A percentile compares a stretch with the other conserved stretches of the same genome.
phyloP scores from a whole-genome alignment of 1,140 invertebrate genomes.

The Ceratina calcarata region DNA sequence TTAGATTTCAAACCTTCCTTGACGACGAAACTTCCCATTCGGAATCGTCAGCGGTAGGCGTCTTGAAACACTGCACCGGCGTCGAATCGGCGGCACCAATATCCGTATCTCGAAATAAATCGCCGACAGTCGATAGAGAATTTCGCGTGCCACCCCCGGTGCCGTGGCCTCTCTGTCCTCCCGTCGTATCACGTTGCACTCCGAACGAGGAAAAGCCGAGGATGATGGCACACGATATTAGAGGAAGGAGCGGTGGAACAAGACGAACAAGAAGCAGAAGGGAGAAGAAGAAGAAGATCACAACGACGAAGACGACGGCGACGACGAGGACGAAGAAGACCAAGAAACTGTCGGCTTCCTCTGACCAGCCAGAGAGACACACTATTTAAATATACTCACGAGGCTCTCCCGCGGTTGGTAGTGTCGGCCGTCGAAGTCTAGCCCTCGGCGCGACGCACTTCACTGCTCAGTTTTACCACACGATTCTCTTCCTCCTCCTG shows the following conservation, averaged over 20 bases:
- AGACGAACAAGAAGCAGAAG: constrained; percentile 11
- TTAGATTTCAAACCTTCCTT: not conserved
- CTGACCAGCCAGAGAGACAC: constrained; percentile 57
- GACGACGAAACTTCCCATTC: not conserved
- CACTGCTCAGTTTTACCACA: constrained; percentile 38
- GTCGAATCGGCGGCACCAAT: constrained; percentile 2
- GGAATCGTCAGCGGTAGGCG: not conserved
- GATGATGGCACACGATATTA: constrained; percentile 45
- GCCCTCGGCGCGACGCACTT: constrained; percentile 44
- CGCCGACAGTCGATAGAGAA: constrained; percentile 25
- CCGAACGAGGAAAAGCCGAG: constrained; percentile 57
- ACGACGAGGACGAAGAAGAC: constrained; percentile 32
- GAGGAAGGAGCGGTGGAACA: constrained; percentile 20
- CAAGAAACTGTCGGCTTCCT: constrained; percentile 56
- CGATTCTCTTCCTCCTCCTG: constrained; percentile 28
- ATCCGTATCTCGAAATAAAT: constrained; percentile 42
- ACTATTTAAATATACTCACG: constrained; percentile 67
- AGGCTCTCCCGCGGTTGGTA: constrained; percentile 44
- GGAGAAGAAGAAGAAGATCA: constrained; percentile 7
- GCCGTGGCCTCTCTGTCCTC: constrained; percentile 38
- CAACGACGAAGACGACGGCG: constrained; percentile 1
- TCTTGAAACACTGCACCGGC: not conserved
- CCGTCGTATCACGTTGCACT: constrained; percentile 65
- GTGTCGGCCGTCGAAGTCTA: constrained; percentile 48
- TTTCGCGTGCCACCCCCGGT: constrained; percentile 46